A percentile compares a stretch with the other conserved stretches of the same genome.
Conservation (phyloP, 2,797 vertebrate genomes). For the Chromobotia macracanthus region DNA sequence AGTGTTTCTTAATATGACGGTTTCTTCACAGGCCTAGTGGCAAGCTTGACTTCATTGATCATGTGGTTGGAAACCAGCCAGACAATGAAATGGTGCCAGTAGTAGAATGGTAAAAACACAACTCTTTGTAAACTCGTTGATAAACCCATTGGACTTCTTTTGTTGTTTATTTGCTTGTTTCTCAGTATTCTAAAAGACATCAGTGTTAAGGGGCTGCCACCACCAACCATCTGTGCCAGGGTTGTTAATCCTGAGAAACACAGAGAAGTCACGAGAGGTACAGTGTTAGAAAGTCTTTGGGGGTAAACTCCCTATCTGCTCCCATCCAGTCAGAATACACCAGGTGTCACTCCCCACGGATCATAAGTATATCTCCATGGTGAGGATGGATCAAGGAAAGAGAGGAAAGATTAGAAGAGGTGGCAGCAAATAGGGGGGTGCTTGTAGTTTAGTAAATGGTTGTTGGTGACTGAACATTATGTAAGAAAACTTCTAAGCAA, state of each 20-base stretch:
- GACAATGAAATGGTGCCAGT: slow-evolving; percentile 89
- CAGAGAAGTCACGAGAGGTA: slow-evolving; percentile 13
- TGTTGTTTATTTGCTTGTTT: neutral
- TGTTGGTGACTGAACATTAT: neutral
- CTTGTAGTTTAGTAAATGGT: neutral
- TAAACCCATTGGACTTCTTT: neutral
- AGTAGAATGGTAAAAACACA: slow-evolving; percentile 86
- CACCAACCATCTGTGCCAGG: neutral
- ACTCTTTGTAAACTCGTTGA: neutral
- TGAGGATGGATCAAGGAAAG: slow-evolving; percentile 6
- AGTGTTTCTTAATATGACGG: neutral
- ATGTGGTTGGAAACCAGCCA: slow-evolving; percentile 93
- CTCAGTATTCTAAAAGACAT: neutral
- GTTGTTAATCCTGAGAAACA: neutral
- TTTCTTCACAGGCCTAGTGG: slow-evolving; percentile 74
- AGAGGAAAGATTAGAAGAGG: neutral
- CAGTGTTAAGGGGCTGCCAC: neutral
- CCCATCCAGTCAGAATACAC: slow-evolving; percentile 43
- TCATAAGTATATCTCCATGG: neutral
- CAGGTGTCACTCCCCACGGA: slow-evolving; percentile 7
- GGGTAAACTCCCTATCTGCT: slow-evolving; percentile 14
- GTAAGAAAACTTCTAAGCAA: slow-evolving; percentile 13
- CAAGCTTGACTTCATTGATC: slow-evolving; percentile 88
- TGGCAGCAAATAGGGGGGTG: neutral
- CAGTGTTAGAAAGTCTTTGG: slow-evolving; percentile 19